Percentiles rank a stretch among this genome's conserved stretches.
phyloP scores from a whole-genome alignment of 2,797 vertebrate genomes.

The Halcyon smyrnensis region DNA sequence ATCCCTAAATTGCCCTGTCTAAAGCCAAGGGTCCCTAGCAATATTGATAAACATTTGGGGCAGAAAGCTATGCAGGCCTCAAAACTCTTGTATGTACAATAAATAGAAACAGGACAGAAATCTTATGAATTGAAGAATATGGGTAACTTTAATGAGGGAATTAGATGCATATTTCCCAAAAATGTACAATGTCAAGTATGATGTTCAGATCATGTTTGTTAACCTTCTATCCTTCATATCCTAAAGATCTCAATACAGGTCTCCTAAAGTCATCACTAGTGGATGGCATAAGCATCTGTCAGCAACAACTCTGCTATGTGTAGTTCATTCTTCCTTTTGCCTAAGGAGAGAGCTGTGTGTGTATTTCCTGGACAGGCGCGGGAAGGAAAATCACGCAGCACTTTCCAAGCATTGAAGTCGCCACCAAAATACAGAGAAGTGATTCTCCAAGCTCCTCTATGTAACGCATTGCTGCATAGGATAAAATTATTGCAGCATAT shows the following conservation, averaged over 20 bases:
- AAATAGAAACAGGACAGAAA: neutral
- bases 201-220: neutral
- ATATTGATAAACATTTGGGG: neutral
- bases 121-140: neutral
- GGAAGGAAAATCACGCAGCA: neutral
- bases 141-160: neutral
- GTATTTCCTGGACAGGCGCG: neutral
- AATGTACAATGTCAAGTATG: neutral
- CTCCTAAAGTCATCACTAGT: neutral
- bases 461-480: neutral
- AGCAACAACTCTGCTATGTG: neutral
- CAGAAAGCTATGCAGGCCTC: neutral
- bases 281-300: neutral
- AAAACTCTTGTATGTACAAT: neutral
- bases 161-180: neutral
- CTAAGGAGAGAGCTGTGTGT: neutral
- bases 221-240: neutral
- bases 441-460: fast-evolving
- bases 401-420: neutral
- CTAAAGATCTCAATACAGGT: neutral
- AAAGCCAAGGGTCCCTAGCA: neutral
- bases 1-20: neutral
- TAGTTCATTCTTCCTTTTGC: neutral
- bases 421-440: neutral
- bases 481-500: neutral